Evolutionary conservation across 1,140 invertebrate species (phyloP), one percentile per base, ranked within the genome.

Genomic region (Papilio dardanus): DNA sequence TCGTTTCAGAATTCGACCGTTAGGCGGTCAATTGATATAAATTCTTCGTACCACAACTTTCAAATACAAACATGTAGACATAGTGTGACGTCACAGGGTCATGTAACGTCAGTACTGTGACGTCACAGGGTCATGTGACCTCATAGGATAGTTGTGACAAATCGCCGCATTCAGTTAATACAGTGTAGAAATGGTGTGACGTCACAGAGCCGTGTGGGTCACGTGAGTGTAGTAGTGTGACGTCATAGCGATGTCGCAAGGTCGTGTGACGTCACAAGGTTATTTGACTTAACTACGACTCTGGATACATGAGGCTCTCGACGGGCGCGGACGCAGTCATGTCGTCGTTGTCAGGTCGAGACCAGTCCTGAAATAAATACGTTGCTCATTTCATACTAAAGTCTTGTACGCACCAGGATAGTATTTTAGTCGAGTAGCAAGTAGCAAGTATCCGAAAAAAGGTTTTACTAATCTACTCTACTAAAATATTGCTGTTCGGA

Each of bases 281-380:
- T 50, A 79, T 83, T 69, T 24, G 30, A 33, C 33, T n/a, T n/a
- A n/a, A 78, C 87, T 92, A 92, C 16, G 91, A 91, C 77, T 92
- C 91, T 2, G 86, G 81, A 82, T 82, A 87, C 28, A 92, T 75
- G n/a, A 92, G 82, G 67, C 88, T 92, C 73, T 92, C 91, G 0
- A 91, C 89, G 0, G 91, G 91, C 16, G 89, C 88, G 0, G 86
- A 88, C 12, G 87, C 87, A 0, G 87, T 88, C 86, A 92, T 85
- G 74, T 91, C 88, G 24, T 88, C 89, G 73, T 79, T 76, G 33
- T 90, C 91, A 1, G 87, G 81, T 0, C 85, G 81, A 0, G 91
- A 92, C 91, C 91, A 92, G 62, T 92, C 89, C 89, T 92, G 75
- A 0, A 76, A 77, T n/a, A n/a, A n/a, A n/a, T n/a, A n/a, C n/a